Evolutionary conservation across 2,113 vertebrate species (phyloP).

Genomic region (Mungos mungo): DNA sequence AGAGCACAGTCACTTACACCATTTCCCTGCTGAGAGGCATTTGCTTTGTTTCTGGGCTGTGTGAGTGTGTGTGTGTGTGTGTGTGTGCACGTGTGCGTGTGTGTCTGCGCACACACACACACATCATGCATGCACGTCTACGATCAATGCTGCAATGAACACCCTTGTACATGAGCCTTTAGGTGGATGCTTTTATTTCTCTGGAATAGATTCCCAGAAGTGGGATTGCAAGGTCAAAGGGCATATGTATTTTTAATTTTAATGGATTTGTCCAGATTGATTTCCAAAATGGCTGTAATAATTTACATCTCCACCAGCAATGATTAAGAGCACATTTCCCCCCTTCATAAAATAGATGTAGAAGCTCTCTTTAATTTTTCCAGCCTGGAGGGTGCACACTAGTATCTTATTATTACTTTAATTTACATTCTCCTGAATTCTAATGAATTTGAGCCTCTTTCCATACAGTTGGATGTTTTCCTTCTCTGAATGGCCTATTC

Average conservation of each 20-base stretch:
- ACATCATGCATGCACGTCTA: background rate
- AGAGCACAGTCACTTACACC: background rate
- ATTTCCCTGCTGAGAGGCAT: background rate
- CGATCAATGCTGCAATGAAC: background rate
- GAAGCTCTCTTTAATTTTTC: constrained; percentile 3
- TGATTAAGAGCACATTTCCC: background rate
- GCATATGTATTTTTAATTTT: constrained; percentile 67
- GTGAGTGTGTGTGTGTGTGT: background rate
- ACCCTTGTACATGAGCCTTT: background rate
- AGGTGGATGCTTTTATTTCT: background rate
- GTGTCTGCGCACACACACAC: background rate
- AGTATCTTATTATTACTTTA: constrained; percentile 42
- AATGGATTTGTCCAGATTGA: constrained; percentile 61
- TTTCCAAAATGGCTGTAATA: constrained; percentile 51
- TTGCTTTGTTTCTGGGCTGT: background rate
- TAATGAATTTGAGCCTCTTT: constrained; percentile 35
- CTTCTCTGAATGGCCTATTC: background rate
- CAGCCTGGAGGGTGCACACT: background rate
- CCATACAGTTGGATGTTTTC: constrained; percentile 19
- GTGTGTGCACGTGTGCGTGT: background rate
- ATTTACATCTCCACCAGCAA: constrained; percentile 46
- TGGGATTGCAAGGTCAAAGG: constrained; percentile 44
- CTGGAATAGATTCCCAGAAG: constrained; percentile 17
- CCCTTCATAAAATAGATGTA: background rate
- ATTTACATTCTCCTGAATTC: constrained; percentile 43